phyloP scores from a whole-genome alignment of 1,140 invertebrate genomes.

The Platyscapa corneri region DNA sequence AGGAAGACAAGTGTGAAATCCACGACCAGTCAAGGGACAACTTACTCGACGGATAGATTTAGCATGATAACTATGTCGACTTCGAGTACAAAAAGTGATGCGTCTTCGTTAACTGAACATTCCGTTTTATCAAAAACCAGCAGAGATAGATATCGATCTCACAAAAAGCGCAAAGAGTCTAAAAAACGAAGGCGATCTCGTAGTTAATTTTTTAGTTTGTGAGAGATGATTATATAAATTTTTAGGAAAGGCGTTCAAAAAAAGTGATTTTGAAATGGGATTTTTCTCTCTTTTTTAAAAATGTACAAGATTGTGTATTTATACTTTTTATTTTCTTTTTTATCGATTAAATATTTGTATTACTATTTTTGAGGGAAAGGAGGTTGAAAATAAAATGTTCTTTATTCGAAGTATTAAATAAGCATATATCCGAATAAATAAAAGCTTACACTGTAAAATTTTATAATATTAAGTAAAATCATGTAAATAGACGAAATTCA shows the following conservation, averaged over 20 bases:
- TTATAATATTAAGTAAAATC: background rate
- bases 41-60: conserved; percentile 44
- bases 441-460: background rate
- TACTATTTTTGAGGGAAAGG: background rate
- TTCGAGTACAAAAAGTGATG: conserved; percentile 52
- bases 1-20: background rate
- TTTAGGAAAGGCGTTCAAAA: conserved; percentile 7
- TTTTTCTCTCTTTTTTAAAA: conserved; percentile 27
- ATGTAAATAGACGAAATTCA: background rate
- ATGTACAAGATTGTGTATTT: background rate
- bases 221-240: conserved; percentile 28
- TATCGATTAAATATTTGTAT: conserved; percentile 2
- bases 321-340: conserved; percentile 17
- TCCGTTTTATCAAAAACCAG: conserved; percentile 55
- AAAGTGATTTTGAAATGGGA: conserved; percentile 42
- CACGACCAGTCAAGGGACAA: conserved; percentile 37
- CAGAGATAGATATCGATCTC: conserved; percentile 52
- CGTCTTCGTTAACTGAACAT: conserved; percentile 57
- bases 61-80: conserved; percentile 46
- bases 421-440: background rate
- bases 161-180: conserved; percentile 54
- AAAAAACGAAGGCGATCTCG: conserved; percentile 55
- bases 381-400: background rate
- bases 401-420: background rate
- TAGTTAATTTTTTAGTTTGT: conserved; percentile 51